Percentiles rank a stretch among this genome's conserved stretches.
Evolutionary conservation across 2,797 vertebrate genomes (phyloP).

Genomic region (Tapera naevia): DNA sequence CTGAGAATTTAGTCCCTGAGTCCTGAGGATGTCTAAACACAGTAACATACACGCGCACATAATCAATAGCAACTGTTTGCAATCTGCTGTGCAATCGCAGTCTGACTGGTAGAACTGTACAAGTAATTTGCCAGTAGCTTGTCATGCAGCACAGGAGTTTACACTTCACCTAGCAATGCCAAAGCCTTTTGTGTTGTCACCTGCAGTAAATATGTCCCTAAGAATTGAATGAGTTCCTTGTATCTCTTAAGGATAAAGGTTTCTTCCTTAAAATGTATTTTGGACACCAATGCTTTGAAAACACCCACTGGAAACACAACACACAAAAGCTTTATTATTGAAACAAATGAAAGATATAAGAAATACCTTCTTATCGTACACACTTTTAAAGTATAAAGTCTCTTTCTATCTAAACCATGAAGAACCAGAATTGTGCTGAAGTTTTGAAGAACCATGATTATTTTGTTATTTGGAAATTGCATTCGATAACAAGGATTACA

Average conservation of each 20-base stretch:
- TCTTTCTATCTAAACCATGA: background rate
- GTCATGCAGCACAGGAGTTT: background rate
- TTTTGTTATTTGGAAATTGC: constrained; percentile 24
- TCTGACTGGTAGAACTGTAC: background rate
- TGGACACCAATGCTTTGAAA: background rate
- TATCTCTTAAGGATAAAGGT: background rate
- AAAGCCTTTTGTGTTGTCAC: background rate
- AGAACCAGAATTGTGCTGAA: background rate
- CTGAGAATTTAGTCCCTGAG: background rate
- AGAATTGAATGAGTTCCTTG: background rate
- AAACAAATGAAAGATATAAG: constrained; percentile 6
- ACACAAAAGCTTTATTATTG: background rate
- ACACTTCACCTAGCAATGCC: background rate
- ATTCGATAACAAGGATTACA: background rate
- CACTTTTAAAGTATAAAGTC: constrained; percentile 5
- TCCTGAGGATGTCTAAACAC: background rate
- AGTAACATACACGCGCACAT: background rate
- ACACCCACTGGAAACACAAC: background rate
- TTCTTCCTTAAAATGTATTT: background rate
- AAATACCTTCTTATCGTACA: background rate
- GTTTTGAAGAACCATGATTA: background rate
- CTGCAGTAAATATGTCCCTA: background rate
- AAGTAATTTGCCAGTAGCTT: background rate
- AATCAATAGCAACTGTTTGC: background rate
- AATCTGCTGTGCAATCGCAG: background rate